Base-by-base conservation (phyloP, 2,888 invertebrate genomes). In the Eristalinus sepulchralis region DNA sequence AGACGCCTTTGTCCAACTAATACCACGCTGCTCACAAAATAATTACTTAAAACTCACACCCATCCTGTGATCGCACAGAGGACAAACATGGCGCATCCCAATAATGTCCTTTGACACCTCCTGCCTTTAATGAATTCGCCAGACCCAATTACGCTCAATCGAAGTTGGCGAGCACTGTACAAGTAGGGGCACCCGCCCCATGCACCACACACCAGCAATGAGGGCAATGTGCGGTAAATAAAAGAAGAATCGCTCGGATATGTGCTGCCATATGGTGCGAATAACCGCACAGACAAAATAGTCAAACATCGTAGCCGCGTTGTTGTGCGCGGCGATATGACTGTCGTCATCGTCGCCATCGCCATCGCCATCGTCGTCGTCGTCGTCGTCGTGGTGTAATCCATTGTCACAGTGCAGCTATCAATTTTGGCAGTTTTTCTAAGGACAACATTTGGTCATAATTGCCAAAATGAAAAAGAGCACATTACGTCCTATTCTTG, bases 371-470 rank as follows among this genome's bases (percentile, higher is more conserved):
- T n/a, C n/a, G n/a, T 5, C 27, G 27, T 27, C 2, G 27, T 5
- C 27, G 27, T 27, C 27, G 22, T 13, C 39, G 68, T 47, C 47
- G 70, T 83, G 62, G 78, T 63, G 70, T 73, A 86, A 83, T 86
- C 82, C 83, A 86, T 86, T 86, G 86, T 83, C 86, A 86, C 86
- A 83, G 83, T 67, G 70, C 78, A 83, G 83, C 86, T 86, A 86
- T 86, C 86, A 86, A 86, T 86, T 86, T 86, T 86, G 86, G 86
- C 83, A 83, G 57, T 86, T 78, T 86, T 86, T 83, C 83, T 78
- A 86, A 86, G 75, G 86, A 86, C 86, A 86, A 71, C 86, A 86
- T 86, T 86, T 86, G 86, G 86, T 83, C 86, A 86, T 86, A 86
- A 86, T 86, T 86, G 86, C 86, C 86, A 78, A 86, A 60, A 86